These are phyloP conservation scores for Deilephila porcellus DNA, from an alignment of 2,888 invertebrate genomes.

Conservation along the genomic window DNA sequence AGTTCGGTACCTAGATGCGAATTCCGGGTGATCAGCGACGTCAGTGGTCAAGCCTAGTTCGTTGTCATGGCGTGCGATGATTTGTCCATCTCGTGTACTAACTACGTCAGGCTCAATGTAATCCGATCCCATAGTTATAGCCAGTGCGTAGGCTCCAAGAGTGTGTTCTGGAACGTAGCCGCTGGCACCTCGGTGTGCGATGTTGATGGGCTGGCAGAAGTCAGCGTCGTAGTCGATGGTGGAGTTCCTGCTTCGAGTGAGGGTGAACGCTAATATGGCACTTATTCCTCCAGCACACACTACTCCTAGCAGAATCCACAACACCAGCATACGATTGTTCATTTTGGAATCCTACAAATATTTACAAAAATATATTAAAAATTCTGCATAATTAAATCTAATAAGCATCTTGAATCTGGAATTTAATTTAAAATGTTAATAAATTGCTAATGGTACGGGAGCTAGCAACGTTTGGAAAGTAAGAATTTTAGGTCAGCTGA, in stretches of 20 bases:
- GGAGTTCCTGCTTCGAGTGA: constrained; percentile 39
- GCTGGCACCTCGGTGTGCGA: constrained; percentile 76
- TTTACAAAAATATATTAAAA: not conserved
- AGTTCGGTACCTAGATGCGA: constrained; percentile 64
- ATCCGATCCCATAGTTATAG: constrained; percentile 75
- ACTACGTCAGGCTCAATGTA: constrained; percentile 78
- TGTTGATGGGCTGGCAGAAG: constrained; percentile 65
- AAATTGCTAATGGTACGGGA: too few relatives aligned
- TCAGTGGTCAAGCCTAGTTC: constrained; percentile 71
- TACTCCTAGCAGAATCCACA: constrained; percentile 46
- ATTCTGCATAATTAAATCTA: not conserved
- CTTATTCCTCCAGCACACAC: constrained; percentile 40
- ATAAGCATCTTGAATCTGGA: too few relatives aligned
- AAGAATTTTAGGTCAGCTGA: too few relatives aligned
- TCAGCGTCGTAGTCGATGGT: constrained; percentile 53
- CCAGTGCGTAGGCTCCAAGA: constrained; percentile 73
- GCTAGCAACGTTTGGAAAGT: too few relatives aligned
- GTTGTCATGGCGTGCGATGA: constrained; percentile 76
- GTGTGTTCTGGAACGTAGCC: constrained; percentile 79
- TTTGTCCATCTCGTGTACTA: constrained; percentile 71
- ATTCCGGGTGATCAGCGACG: constrained; percentile 65
- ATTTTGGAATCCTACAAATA: constrained; percentile 23
- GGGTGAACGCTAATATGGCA: constrained; percentile 43
- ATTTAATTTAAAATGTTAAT: too few relatives aligned
- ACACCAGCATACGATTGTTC: constrained; percentile 34